A percentile compares a stretch with the other conserved stretches of the same genome.
phyloP scores from a whole-genome alignment of 2,113 vertebrate genomes.

The Nothoprocta pentlandii region DNA sequence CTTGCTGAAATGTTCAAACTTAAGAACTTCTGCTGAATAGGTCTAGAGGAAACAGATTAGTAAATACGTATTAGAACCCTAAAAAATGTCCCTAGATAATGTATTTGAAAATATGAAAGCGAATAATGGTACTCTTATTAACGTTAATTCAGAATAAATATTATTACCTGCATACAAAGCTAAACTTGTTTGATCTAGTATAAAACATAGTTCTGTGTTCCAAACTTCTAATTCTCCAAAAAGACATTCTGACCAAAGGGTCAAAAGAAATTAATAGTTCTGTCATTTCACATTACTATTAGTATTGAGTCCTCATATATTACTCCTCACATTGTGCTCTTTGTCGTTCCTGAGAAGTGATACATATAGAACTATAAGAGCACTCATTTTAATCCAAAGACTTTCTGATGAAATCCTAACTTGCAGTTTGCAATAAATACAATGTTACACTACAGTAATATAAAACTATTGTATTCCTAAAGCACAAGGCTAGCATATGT shows the following conservation, averaged over 20 bases:
- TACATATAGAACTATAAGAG: neutral
- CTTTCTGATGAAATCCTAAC: neutral
- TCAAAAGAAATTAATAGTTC: neutral
- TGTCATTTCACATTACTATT: too few species aligned
- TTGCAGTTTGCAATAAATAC: neutral
- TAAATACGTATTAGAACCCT: neutral
- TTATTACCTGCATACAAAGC: neutral
- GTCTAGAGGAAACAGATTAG: neutral
- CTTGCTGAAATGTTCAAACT: neutral
- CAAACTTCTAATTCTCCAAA: neutral
- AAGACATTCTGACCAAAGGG: neutral
- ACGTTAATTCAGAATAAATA: too few species aligned
- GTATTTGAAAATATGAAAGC: neutral
- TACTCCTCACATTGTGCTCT: neutral
- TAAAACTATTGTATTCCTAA: neutral
- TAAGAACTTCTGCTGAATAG: neutral
- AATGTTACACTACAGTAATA: neutral
- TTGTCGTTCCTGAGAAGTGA: neutral
- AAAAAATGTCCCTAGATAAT: neutral
- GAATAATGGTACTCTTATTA: too few species aligned
- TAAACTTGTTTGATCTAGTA: neutral
- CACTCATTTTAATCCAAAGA: neutral
- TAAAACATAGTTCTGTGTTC: neutral
- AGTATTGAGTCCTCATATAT: neutral
- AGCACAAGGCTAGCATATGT: neutral